Conservation (phyloP, 2,888 invertebrate species). For the Agonopterix arenella region DNA sequence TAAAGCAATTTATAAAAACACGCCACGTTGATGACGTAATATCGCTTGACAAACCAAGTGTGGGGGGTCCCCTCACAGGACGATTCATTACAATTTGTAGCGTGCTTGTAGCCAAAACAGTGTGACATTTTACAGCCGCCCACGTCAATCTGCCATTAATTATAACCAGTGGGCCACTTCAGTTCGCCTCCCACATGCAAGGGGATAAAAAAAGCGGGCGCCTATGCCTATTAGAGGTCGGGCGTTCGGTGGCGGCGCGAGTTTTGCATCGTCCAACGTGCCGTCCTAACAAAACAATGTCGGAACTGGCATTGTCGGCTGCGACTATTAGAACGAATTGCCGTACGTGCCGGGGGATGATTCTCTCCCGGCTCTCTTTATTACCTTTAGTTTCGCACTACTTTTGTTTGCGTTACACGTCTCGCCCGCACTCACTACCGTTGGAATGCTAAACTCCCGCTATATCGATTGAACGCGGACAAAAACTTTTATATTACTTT, state of each 20-base stretch:
- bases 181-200: conserved; percentile 58
- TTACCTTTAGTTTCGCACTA: conserved; percentile 55
- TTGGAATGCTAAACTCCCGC: conserved; percentile 40
- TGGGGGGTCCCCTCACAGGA: conserved; percentile 56
- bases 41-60: conserved; percentile 54
- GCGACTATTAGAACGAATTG: conserved; percentile 68
- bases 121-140: conserved; percentile 59
- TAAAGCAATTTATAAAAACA: no score
- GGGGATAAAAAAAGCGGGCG: conserved; percentile 31
- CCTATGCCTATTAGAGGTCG: conserved; percentile 28
- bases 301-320: conserved; percentile 46
- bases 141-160: conserved; percentile 65
- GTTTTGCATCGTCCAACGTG: conserved; percentile 57
- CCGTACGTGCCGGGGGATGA: conserved; percentile 56
- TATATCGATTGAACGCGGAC: conserved; percentile 24
- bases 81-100: conserved; percentile 66
- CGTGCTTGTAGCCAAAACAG: conserved; percentile 70
- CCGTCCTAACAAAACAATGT: conserved; percentile 51
- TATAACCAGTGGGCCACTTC: conserved; percentile 54
- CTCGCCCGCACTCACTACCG: conserved; percentile 31
- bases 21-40: conserved; percentile 46
- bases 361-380: conserved; percentile 43
- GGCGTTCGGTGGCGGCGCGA: conserved; percentile 9
- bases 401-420: conserved; percentile 60
- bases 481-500: conserved; percentile 23